Evolutionary conservation across 64 coral and sea anemone species (phyloP), one percentile per base, ranked within the genome.

Genomic region (Hydrozoanthus tunicans): DNA sequence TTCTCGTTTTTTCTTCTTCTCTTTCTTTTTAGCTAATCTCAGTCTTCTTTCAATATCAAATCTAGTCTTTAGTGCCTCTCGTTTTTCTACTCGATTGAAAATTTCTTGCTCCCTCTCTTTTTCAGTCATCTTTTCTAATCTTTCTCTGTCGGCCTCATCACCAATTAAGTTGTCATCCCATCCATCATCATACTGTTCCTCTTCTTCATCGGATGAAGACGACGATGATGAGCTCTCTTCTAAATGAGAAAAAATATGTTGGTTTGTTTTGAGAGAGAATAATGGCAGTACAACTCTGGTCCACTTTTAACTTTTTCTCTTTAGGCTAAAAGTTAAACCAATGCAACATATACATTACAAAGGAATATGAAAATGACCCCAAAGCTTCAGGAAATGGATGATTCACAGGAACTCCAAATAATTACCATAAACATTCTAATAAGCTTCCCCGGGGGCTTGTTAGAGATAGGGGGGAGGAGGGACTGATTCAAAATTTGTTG

Each of bases 71-170:
- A 99, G 78, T 65, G 97, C 97, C 72, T 99, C 97, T 81, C 97
- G 92, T 61, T 93, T 96, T 63, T 99, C 97, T 55, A 96, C 91
- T 70, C 97, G 91, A 56, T 99, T 99, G 75, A 93, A 99, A 3
- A 99, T 90, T 81, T 99, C 97, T 56, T 96, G 89, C 61, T 99
- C 97, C 73, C 97, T 54, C 75, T 99, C 97, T 75, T 94, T 95
- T 70, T 99, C 97, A 60, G 97, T 99, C 97, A 99, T 99, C 74
- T 96, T 99, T 32, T 92, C 94, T 81, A 99, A 93, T 81, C 94
- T 93, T 85, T 93, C 94, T 68, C 97, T 91, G 59, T 99, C 97
- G 17, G 78, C 97, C 57, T 99, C 91, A 86, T 99, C 97, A 64
- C 97, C 97, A 77, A 99, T 95, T 17, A 95, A 81, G 43, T 95